These are phyloP conservation scores for Hystrix cristata DNA, from an alignment of 2,113 vertebrate species.

Conservation along the genomic window DNA sequence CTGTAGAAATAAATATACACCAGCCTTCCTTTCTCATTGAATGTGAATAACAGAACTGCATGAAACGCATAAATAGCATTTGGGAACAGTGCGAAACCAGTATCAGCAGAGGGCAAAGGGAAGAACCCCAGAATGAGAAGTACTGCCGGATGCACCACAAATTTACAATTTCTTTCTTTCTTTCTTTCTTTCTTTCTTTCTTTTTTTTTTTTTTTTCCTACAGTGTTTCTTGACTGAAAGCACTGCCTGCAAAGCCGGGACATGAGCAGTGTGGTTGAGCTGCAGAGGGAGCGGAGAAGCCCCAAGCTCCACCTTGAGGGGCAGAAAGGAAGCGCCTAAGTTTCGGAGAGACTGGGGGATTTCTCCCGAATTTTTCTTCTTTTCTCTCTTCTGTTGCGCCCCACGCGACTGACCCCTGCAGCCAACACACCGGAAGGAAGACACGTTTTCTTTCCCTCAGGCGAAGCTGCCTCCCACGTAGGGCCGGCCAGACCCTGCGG, in stretches of 20 bases:
- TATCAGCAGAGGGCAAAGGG: background rate
- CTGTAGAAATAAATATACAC: background rate
- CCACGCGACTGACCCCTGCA: background rate
- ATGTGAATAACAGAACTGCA: background rate
- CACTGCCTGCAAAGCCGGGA: background rate
- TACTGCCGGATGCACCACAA: background rate
- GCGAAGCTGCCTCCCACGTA: background rate
- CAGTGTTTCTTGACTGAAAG: background rate
- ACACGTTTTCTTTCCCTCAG: background rate
- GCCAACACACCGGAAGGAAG: background rate
- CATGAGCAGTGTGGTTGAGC: background rate
- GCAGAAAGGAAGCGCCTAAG: background rate
- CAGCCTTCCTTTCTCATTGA: background rate
- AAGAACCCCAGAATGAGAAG: background rate
- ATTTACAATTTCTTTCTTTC: background rate
- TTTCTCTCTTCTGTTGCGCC: background rate
- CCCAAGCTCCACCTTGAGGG: background rate
- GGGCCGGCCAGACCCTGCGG: background rate
- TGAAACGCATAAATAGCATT: background rate
- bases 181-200: too few relatives aligned
- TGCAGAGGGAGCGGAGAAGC: background rate
- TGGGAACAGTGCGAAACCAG: background rate
- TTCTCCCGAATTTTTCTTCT: background rate
- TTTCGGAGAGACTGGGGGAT: background rate
- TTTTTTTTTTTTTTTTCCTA: background rate